Percentiles rank a stretch among this genome's conserved stretches.
phyloP scores from a whole-genome alignment of 2,113 vertebrate species.

The Lasiurus cinereus region DNA sequence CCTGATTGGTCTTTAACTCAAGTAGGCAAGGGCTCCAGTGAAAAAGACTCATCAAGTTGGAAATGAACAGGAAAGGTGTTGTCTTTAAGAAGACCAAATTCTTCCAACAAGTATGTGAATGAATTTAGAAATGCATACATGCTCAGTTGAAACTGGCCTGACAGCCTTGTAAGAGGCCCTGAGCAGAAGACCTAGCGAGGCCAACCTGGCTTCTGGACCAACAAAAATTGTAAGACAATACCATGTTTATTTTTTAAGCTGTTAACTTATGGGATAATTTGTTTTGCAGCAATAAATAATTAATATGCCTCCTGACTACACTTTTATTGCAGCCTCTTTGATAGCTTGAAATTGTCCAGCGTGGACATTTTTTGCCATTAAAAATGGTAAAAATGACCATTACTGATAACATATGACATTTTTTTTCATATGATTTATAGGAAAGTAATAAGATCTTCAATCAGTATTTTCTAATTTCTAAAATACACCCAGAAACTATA shows the following conservation, averaged over 20 bases:
- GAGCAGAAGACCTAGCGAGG: not conserved
- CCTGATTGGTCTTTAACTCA: not conserved
- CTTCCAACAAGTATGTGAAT: not conserved
- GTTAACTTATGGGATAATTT: not conserved
- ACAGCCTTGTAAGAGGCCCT: not conserved
- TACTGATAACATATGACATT: not conserved
- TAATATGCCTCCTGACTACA: not conserved
- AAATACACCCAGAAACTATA: not conserved
- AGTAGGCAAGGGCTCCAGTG: not conserved
- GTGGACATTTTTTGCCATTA: not conserved
- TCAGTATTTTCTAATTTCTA: not conserved
- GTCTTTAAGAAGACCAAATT: not conserved
- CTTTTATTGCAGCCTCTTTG: not conserved
- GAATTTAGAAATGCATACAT: not conserved
- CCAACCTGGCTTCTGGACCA: not conserved
- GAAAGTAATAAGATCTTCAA: not conserved
- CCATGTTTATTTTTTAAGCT: not conserved
- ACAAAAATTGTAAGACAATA: not conserved
- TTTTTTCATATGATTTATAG: not conserved
- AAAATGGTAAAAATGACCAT: not conserved
- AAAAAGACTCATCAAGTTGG: not conserved
- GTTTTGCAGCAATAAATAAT: slow-evolving; percentile 10
- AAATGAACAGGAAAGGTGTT: not conserved
- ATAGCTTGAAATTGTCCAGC: not conserved
- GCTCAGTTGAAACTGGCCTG: not conserved